Evolutionary conservation across 2,113 vertebrate species (phyloP).

Genomic region (Falco punctatus): DNA sequence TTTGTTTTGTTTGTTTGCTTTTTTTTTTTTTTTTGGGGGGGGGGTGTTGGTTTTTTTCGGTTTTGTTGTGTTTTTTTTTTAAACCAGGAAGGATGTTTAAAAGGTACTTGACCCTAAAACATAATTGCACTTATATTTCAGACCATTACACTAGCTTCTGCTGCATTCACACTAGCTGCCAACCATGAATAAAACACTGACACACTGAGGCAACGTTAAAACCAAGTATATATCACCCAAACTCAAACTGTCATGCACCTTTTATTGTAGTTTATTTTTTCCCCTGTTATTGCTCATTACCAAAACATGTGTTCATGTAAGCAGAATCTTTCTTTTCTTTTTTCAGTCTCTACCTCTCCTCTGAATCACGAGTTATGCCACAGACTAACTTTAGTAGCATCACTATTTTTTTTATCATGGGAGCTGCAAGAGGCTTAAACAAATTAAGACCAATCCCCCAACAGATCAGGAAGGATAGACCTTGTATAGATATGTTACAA

Average conservation of each 20-base stretch:
- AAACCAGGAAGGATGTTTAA: not conserved
- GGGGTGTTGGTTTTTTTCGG: too few species aligned
- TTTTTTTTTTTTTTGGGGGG: too few species aligned
- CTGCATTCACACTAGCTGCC: not conserved
- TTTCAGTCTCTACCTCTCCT: not conserved
- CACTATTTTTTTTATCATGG: not conserved
- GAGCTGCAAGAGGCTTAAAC: not conserved
- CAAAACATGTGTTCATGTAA: not conserved
- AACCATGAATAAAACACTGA: slow-evolving; percentile 15
- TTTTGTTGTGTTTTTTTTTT: not conserved
- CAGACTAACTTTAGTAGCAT: not conserved
- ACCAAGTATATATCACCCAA: not conserved
- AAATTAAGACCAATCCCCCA: not conserved
- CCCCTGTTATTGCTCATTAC: slow-evolving; percentile 1
- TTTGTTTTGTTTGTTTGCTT: not conserved
- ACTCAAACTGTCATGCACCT: not conserved
- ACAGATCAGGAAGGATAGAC: not conserved
- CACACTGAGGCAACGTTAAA: not conserved
- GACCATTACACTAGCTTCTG: not conserved
- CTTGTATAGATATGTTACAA: not conserved
- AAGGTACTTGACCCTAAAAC: slow-evolving; percentile 22
- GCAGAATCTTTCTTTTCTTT: not conserved
- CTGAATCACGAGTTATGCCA: not conserved
- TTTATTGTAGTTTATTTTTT: slow-evolving; percentile 36
- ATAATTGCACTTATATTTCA: slow-evolving; percentile 17